Evolutionary conservation across 2,888 invertebrate species (phyloP).

Genomic region (Melitaea athalia): DNA sequence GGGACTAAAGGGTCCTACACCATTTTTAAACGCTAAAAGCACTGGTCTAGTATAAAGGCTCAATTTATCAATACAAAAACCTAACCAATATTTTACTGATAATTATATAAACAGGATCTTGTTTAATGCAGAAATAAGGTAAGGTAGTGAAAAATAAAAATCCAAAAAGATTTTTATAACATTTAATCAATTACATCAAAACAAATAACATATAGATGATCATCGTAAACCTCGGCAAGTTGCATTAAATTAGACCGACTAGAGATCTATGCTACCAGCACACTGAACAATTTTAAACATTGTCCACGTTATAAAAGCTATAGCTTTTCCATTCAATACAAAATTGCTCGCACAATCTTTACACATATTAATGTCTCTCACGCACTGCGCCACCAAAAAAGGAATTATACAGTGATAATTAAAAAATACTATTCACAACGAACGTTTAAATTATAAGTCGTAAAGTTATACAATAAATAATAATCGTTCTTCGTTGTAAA

Average conservation of each 20-base stretch:
- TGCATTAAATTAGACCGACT: slow-evolving; percentile 77
- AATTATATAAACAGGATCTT: too few relatives aligned
- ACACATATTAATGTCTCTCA: slow-evolving; percentile 14
- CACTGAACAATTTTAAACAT: slow-evolving; percentile 25
- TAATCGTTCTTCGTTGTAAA: slow-evolving; percentile 17
- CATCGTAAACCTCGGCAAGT: slow-evolving; percentile 71
- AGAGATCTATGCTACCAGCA: slow-evolving; percentile 61
- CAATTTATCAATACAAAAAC: too few relatives aligned
- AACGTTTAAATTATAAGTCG: slow-evolving; percentile 4
- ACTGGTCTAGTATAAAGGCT: too few relatives aligned
- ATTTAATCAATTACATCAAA: slow-evolving; percentile 81
- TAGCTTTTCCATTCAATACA: slow-evolving; percentile 19
- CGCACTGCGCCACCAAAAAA: slow-evolving; percentile 1
- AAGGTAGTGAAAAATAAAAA: slow-evolving; percentile 37
- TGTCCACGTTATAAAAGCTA: slow-evolving; percentile 30
- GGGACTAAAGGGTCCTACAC: too few relatives aligned
- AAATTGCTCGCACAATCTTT: slow-evolving; percentile 30
- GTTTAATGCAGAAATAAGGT: not conserved
- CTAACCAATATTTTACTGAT: not conserved
- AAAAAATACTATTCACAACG: not conserved
- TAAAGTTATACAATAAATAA: slow-evolving; percentile 18
- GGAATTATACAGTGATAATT: not conserved
- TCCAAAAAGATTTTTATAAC: slow-evolving; percentile 66
- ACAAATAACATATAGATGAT: slow-evolving; percentile 78
- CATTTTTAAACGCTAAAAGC: too few relatives aligned